phyloP scores from a whole-genome alignment of 2,113 vertebrate genomes.

The Cyprinodon variegatus region DNA sequence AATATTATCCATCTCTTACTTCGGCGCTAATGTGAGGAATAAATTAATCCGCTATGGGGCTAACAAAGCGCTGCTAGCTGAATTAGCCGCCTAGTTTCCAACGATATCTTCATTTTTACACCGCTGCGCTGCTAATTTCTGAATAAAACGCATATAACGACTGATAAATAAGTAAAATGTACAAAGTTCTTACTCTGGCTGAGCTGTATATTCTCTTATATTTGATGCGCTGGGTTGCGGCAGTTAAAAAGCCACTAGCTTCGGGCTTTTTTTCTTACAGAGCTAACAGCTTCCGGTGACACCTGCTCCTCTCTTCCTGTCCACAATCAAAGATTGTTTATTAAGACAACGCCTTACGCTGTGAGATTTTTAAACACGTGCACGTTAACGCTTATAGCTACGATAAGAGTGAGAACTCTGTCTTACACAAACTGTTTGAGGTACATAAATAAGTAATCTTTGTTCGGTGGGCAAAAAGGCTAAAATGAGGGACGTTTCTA shows the following conservation, averaged over 20 bases:
- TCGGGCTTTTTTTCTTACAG: slow-evolving; percentile 13
- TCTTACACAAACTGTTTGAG: rapidly evolving
- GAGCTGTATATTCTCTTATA: not conserved
- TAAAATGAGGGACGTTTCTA: not conserved
- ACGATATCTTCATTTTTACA: not conserved
- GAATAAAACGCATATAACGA: rapidly evolving
- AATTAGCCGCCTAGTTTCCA: slow-evolving; percentile 49
- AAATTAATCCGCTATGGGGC: slow-evolving; percentile 1
- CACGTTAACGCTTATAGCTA: not conserved
- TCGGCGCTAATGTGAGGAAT: not conserved
- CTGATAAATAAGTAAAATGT: not conserved
- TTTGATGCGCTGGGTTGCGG: not conserved
- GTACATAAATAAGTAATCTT: not conserved
- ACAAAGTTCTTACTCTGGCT: not conserved
- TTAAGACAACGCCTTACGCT: rapidly evolving
- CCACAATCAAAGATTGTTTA: slow-evolving; percentile 41
- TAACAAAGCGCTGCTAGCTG: slow-evolving; percentile 68
- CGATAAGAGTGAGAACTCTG: slow-evolving; percentile 9
- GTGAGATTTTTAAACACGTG: no score
- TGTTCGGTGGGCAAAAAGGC: not conserved
- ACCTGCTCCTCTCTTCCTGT: slow-evolving; percentile 62
- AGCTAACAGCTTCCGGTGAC: slow-evolving; percentile 54
- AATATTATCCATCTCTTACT: not conserved
- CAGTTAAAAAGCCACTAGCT: slow-evolving; percentile 21
- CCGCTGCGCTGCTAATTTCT: not conserved